A percentile compares a stretch with the other conserved stretches of the same genome.
phyloP scores from a whole-genome alignment of 2,113 vertebrate species.

The Irena cyanogastra region DNA sequence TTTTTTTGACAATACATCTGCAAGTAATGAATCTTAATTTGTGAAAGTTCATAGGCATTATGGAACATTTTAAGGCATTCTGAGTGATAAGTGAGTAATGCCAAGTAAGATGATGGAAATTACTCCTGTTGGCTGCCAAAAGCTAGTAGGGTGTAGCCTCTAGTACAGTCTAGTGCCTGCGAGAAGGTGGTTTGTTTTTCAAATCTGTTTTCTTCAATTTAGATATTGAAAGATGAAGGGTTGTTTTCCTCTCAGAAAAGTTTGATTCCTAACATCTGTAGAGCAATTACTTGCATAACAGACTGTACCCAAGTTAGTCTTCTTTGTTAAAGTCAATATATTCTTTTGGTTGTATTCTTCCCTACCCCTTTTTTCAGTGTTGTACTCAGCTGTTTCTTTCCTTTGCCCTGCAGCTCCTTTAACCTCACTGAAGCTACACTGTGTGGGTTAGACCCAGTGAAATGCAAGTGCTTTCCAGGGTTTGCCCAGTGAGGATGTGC shows the following conservation, averaged over 20 bases:
- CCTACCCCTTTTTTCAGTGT: neutral
- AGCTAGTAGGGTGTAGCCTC: neutral
- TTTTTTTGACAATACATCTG: neutral
- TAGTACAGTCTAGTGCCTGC: neutral
- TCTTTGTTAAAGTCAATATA: neutral
- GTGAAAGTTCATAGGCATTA: neutral
- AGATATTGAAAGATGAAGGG: neutral
- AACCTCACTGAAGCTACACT: neutral
- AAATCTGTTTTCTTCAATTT: neutral
- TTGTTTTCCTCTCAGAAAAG: neutral
- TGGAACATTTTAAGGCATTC: neutral
- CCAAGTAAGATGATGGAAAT: neutral
- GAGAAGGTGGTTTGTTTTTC: neutral
- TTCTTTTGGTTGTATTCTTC: neutral
- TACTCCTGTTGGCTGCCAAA: neutral
- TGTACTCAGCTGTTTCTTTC: neutral
- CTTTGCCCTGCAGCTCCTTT: neutral
- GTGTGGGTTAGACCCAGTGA: neutral
- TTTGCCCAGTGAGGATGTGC: neutral
- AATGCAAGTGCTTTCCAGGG: neutral
- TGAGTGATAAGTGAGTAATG: neutral
- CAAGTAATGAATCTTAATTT: neutral
- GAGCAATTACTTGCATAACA: neutral
- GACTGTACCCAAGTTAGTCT: neutral
- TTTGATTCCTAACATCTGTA: neutral